Base-by-base conservation (phyloP, 1,140 invertebrate genomes). In the Aricia agestis region DNA sequence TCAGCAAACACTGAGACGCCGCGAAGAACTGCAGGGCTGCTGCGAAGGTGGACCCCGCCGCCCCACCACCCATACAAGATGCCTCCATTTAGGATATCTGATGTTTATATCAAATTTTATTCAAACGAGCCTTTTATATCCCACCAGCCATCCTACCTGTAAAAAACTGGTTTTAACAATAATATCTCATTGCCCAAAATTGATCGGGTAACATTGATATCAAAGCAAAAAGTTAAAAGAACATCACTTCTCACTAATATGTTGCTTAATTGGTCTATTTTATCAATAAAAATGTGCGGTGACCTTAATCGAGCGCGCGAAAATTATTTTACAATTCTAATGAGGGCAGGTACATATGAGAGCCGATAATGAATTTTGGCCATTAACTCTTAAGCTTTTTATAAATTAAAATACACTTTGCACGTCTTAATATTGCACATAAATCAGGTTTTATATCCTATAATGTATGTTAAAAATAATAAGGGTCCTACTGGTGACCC, bases 1-100 rank as follows among this genome's bases (percentile, higher is more conserved):
- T 66, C 18, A 89, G 69, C 17, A 85, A 70, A 45, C 82, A 86
- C 76, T 85, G 82, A 0, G 85, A 73, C 1, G 84, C 80, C 0
- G 85, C 82, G 65, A 87, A 83, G 73, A 86, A 87, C 67, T 87
- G 82, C 58, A 89, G 61, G 52, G 83, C 84, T 0, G 86, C 80
- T 0, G 83, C 71, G 17, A 85, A 59, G 3, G 76, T 72, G 1
- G 70, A 45, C 0, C 77, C 78, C 5, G 75, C 78, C 6, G 71
- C 68, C 0, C 80, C 76, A 15, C 45, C 18, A 0, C 68, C 70
- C n/a, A 68, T 70, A 61, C 52, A 32, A 19, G 19, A 70, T 41
- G 52, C 10, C n/a, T 45, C 25, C 70, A 69, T 63, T 36, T 5
- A 9, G 36, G 6, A 36, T 36, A 9, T 9, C 36, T 1, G 36